Evolutionary conservation across 2,113 vertebrate genomes (phyloP).

Genomic region (Notarius lentiginosus): DNA sequence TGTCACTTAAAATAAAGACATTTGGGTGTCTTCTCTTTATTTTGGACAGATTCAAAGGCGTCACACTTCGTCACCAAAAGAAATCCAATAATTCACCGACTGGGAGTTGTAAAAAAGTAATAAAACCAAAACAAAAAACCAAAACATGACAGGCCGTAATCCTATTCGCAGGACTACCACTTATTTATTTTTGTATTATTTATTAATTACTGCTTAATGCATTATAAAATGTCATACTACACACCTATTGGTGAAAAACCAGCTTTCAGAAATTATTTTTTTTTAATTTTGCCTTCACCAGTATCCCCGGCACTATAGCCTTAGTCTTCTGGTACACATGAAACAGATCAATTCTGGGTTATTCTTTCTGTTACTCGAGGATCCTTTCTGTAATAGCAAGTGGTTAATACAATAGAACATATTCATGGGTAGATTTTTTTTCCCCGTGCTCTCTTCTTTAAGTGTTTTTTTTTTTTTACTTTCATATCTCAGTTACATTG

Average conservation of each 20-base stretch:
- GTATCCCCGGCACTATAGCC: too few species aligned
- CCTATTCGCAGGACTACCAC: background rate
- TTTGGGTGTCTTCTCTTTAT: background rate
- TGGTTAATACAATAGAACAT: background rate
- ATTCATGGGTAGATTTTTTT: slow-evolving; percentile 5
- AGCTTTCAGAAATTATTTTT: background rate
- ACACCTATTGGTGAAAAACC: background rate
- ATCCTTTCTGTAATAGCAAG: background rate
- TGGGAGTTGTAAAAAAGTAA: too few species aligned
- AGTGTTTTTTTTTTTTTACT: slow-evolving; percentile 43
- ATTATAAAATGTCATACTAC: background rate
- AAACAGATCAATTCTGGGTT: background rate
- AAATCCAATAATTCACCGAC: background rate
- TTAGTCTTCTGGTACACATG: background rate
- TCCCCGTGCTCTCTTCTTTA: slow-evolving; percentile 62
- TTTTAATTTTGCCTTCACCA: background rate
- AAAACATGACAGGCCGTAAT: background rate
- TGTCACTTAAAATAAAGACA: background rate
- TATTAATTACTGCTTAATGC: background rate
- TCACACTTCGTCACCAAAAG: background rate
- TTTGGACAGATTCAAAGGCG: background rate
- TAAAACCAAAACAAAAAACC: background rate
- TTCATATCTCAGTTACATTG: slow-evolving; percentile 83
- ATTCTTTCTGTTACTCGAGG: background rate
- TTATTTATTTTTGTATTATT: background rate